Percentiles rank a stretch among this genome's conserved stretches.
Conservation (phyloP, 2,888 invertebrate genomes). For the Nymphalis c-album region DNA sequence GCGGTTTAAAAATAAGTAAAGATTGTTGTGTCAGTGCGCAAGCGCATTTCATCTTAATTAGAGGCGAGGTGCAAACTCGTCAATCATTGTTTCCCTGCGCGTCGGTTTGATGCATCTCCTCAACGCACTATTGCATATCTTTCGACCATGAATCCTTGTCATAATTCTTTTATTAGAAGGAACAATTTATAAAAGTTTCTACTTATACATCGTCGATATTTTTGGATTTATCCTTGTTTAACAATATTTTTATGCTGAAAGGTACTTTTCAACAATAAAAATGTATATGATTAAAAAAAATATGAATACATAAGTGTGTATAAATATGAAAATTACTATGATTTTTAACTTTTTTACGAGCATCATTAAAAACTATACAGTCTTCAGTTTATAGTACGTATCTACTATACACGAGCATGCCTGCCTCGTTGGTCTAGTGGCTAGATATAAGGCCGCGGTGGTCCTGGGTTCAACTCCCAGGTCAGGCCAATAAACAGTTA, state of each 20-base stretch:
- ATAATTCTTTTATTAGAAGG: constrained; percentile 39
- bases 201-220: constrained; percentile 6
- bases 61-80: constrained; percentile 79
- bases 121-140: constrained; percentile 61
- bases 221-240: not conserved
- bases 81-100: constrained; percentile 74
- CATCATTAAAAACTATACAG: no score
- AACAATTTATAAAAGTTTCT: constrained; percentile 25
- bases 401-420: no score
- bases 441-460: no score
- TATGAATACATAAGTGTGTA: no score
- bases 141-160: constrained; percentile 63
- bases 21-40: constrained; percentile 52
- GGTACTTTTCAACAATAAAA: no score
- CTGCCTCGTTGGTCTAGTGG: no score
- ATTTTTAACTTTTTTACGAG: no score
- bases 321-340: no score
- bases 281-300: no score
- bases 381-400: no score
- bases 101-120: constrained; percentile 64
- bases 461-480: no score
- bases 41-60: constrained; percentile 79
- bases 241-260: not conserved
- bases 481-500: no score
- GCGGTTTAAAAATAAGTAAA: not conserved